Conservation (phyloP, 2,113 vertebrate genomes). For the Cyanoliseus patagonus region DNA sequence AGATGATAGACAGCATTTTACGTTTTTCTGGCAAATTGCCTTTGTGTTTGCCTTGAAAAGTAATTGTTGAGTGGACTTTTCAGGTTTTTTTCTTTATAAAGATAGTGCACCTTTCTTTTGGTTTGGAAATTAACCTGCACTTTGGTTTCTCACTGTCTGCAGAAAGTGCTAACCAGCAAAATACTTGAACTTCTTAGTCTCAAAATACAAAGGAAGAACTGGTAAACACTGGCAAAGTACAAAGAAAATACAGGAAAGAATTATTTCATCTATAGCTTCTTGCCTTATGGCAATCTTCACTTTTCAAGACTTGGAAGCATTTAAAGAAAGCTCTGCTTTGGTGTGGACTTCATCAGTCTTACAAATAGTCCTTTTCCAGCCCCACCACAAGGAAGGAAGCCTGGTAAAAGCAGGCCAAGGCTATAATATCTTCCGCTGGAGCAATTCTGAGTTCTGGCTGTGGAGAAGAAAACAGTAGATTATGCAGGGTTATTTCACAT, state of each 20-base stretch:
- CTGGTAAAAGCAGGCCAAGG: not conserved
- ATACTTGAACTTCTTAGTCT: not conserved
- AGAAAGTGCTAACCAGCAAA: not conserved
- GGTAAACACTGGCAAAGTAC: not conserved
- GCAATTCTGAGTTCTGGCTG: not conserved
- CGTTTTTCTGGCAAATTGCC: slow-evolving; percentile 28
- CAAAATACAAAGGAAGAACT: not conserved
- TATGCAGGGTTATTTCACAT: not conserved
- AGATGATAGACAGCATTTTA: slow-evolving; percentile 18
- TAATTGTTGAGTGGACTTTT: slow-evolving; percentile 44
- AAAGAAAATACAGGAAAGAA: not conserved
- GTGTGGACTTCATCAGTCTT: not conserved
- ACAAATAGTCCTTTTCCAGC: not conserved
- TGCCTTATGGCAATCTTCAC: not conserved
- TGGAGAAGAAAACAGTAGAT: not conserved
- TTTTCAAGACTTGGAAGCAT: not conserved
- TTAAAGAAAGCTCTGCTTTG: not conserved
- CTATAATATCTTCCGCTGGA: not conserved
- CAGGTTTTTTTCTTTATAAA: not conserved
- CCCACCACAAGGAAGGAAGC: not conserved
- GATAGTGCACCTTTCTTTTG: slow-evolving; percentile 1
- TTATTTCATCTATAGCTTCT: not conserved
- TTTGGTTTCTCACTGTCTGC: not conserved
- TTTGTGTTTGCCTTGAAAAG: slow-evolving; percentile 55
- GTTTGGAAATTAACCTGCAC: not conserved